Percentiles rank a stretch among this genome's conserved stretches.
These are phyloP conservation scores for Leucophenga maculata DNA, from an alignment of 2,888 invertebrate genomes.

Conservation along the genomic window DNA sequence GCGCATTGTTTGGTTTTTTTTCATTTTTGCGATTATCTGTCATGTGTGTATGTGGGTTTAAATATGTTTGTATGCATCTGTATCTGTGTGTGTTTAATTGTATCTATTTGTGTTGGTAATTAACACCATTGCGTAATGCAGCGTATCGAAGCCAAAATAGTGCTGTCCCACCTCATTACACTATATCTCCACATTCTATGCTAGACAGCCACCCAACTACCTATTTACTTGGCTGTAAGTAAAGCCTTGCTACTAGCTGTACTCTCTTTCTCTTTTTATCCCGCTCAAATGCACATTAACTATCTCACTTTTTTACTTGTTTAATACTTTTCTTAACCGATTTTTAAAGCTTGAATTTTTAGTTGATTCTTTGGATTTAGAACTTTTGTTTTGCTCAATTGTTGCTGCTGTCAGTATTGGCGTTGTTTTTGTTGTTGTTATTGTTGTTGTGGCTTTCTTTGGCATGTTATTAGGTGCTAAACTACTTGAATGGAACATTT, in stretches of 20 bases:
- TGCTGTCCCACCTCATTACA: slow-evolving; percentile 59
- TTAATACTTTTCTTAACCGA: background rate
- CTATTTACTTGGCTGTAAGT: slow-evolving; percentile 34
- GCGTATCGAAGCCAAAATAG: slow-evolving; percentile 70
- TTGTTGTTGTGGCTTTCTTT: background rate
- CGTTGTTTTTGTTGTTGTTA: slow-evolving; percentile 40
- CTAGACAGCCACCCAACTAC: slow-evolving; percentile 16
- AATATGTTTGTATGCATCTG: slow-evolving; percentile 13
- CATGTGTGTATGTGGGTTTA: slow-evolving; percentile 17
- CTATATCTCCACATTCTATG: slow-evolving; percentile 3
- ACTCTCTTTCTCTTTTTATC: slow-evolving; percentile 12
- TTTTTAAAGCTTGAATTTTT: background rate
- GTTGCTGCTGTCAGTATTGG: slow-evolving; percentile 30
- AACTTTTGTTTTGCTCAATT: background rate
- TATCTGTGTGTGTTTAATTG: slow-evolving; percentile 21
- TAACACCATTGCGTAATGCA: slow-evolving; percentile 71
- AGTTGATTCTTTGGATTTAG: background rate
- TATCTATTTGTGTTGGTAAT: slow-evolving; percentile 59
- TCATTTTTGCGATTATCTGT: slow-evolving; percentile 46
- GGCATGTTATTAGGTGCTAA: slow-evolving; percentile 44
- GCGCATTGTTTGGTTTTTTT: background rate
- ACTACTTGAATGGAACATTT: slow-evolving; percentile 50
- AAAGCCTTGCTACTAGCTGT: slow-evolving; percentile 1
- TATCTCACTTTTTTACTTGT: slow-evolving; percentile 7
- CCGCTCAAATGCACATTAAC: background rate